Evolutionary conservation across 2,797 vertebrate species (phyloP), one percentile per base, ranked within the genome.

Genomic region (Acrocephalus scirpaceus): DNA sequence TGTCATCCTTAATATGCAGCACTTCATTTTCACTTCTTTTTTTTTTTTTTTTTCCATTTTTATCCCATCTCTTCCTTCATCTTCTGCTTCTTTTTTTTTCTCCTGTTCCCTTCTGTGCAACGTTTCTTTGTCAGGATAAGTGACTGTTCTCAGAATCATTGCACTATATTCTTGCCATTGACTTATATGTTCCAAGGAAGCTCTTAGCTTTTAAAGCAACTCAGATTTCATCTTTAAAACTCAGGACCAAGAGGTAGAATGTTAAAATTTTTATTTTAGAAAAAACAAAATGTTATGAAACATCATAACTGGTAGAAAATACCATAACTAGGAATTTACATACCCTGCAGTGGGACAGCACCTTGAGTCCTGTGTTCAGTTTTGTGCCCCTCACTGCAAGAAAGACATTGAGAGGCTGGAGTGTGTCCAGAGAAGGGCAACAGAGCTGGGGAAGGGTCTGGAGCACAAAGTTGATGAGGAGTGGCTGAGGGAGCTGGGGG

Each of bases 401-500:
- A 69, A 56, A 0, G n/a, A 44, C 3, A 11, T 2, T 11, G 61
- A 67, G 7, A 4, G 0, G 3, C 30, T 92, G 53, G 27, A 75
- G 22, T 0, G 0, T 13, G 22, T 27, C 13, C 45, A 78, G 22
- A 36, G n/a, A 60, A 40, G 27, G 21, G 5, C 1, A 44, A 1
- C 0, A 0, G 13, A 47, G 23, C 11, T 58, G 20, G 7, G 16
- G 15, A 60, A 32, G 22, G 23, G 18, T 21, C 27, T 74, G 6
- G 60, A 47, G 65, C 7, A 48, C 15, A 56, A 6, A 0, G 3
- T 10, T 6, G 1, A 0, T n/a, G 30, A 9, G 38, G 34, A 75
- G 2, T 0, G 0, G 12, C n/a, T 84, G 56, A 61, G 15, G 10
- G 23, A 95, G 2, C 36, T 56, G n/a, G 1, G 6, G 2, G 1